phyloP scores from a whole-genome alignment of 2,888 invertebrate species.

The Pheosia gnoma region DNA sequence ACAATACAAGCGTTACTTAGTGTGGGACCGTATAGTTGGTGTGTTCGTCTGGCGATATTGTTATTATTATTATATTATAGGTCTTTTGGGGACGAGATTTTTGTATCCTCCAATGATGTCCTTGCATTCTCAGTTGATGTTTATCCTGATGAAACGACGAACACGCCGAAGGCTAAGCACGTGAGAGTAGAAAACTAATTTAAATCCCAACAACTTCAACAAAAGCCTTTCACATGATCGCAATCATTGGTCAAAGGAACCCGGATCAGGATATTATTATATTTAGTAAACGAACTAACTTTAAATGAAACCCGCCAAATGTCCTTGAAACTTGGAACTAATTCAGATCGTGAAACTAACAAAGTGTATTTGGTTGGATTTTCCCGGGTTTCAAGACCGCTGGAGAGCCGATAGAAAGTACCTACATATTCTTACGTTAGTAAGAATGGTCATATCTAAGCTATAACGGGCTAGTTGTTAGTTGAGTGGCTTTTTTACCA shows the following conservation, averaged over 20 bases:
- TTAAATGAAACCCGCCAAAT: not conserved
- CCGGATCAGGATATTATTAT: not conserved
- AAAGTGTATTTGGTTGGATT: not conserved
- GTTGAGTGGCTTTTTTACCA: too few species aligned
- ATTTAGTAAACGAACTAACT: not conserved
- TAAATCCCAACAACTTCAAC: not conserved
- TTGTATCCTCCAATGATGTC: too few species aligned
- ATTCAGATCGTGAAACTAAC: constrained; percentile 2
- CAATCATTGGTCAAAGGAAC: not conserved
- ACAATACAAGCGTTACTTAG: too few species aligned
- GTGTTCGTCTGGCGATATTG: too few species aligned
- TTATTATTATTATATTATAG: too few species aligned
- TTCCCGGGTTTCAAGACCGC: not conserved
- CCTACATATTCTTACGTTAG: not conserved
- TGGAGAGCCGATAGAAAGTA: not conserved
- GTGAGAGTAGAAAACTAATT: not conserved
- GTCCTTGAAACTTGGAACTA: constrained; percentile 2
- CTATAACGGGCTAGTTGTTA: too few species aligned
- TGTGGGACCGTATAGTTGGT: too few species aligned
- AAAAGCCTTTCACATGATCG: not conserved
- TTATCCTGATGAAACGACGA: too few species aligned
- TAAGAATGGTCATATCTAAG: not conserved
- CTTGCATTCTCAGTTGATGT: too few species aligned
- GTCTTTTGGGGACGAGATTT: too few species aligned
- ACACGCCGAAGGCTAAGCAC: not conserved